Conservation (phyloP, 2,888 invertebrate species). For the Tinea pellionella region DNA sequence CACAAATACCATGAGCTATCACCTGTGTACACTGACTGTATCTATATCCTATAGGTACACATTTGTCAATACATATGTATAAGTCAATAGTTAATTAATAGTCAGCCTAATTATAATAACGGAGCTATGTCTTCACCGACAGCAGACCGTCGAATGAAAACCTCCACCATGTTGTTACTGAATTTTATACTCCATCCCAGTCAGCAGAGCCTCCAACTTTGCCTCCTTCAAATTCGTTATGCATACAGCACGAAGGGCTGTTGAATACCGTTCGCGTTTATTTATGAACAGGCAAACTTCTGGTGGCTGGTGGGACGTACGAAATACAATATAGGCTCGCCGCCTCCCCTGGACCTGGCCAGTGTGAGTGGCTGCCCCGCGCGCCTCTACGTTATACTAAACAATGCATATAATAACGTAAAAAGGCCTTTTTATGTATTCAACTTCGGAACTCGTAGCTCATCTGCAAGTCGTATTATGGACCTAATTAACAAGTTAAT, state of each 20-base stretch:
- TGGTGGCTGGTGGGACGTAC: slow-evolving; percentile 65
- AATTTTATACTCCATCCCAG: slow-evolving; percentile 70
- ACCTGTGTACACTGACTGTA: not conserved
- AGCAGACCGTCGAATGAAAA: slow-evolving; percentile 67
- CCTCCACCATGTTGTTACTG: slow-evolving; percentile 69
- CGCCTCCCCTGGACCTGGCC: slow-evolving; percentile 34
- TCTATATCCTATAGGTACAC: not conserved
- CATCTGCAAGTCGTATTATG: slow-evolving; percentile 92
- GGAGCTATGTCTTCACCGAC: slow-evolving; percentile 66
- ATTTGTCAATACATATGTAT: too few species aligned
- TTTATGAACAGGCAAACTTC: slow-evolving; percentile 72
- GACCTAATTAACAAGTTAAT: slow-evolving; percentile 92
- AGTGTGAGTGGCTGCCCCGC: slow-evolving; percentile 26
- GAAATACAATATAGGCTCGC: slow-evolving; percentile 61
- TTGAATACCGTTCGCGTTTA: slow-evolving; percentile 72
- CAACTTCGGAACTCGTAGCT: slow-evolving; percentile 76
- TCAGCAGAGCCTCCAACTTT: slow-evolving; percentile 70
- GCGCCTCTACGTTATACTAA: slow-evolving; percentile 22
- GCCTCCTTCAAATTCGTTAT: slow-evolving; percentile 72
- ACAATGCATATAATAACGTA: slow-evolving; percentile 68
- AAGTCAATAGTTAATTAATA: slow-evolving; percentile 20
- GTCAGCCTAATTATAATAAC: slow-evolving; percentile 46
- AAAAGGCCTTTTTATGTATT: slow-evolving; percentile 77
- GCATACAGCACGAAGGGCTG: slow-evolving; percentile 73
- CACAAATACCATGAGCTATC: not conserved